Conservation (phyloP, 1,140 invertebrate genomes). For the Rhagoletis pomonella region DNA sequence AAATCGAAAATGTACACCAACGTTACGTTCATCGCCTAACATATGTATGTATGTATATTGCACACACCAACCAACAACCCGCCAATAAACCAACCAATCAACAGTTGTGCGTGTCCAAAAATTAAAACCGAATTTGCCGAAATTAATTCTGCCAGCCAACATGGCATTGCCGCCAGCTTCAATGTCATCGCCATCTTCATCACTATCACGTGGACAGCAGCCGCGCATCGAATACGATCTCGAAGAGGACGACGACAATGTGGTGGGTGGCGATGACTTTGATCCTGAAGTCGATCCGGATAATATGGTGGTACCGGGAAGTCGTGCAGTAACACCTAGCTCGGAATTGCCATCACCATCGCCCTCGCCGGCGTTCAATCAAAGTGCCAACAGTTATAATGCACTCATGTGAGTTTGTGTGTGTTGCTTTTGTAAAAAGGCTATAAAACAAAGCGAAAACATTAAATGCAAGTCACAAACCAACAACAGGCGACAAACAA, state of each 20-base stretch:
- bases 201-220: slow-evolving; percentile 69
- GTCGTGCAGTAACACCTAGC: slow-evolving; percentile 69
- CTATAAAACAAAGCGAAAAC: slow-evolving; percentile 53
- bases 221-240: slow-evolving; percentile 70
- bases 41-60: slow-evolving; percentile 10
- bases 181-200: slow-evolving; percentile 64
- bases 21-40: neutral
- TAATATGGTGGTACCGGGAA: slow-evolving; percentile 72
- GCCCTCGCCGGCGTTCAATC: slow-evolving; percentile 56
- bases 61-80: slow-evolving; percentile 57
- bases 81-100: slow-evolving; percentile 54
- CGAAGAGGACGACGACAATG: slow-evolving; percentile 71
- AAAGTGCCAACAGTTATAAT: slow-evolving; percentile 64
- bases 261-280: slow-evolving; percentile 66
- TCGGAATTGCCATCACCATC: slow-evolving; percentile 44
- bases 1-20: slow-evolving; percentile 50
- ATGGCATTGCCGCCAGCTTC: slow-evolving; percentile 66
- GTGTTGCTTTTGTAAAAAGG: slow-evolving; percentile 60
- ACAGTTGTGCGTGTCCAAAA: slow-evolving; percentile 73
- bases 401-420: slow-evolving; percentile 72
- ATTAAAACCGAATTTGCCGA: slow-evolving; percentile 72
- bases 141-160: slow-evolving; percentile 71
- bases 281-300: slow-evolving; percentile 70
- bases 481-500: slow-evolving; percentile 16
- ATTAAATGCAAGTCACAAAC: neutral